phyloP scores from a whole-genome alignment of 1,140 invertebrate genomes.

The Campoletis sonorensis region DNA sequence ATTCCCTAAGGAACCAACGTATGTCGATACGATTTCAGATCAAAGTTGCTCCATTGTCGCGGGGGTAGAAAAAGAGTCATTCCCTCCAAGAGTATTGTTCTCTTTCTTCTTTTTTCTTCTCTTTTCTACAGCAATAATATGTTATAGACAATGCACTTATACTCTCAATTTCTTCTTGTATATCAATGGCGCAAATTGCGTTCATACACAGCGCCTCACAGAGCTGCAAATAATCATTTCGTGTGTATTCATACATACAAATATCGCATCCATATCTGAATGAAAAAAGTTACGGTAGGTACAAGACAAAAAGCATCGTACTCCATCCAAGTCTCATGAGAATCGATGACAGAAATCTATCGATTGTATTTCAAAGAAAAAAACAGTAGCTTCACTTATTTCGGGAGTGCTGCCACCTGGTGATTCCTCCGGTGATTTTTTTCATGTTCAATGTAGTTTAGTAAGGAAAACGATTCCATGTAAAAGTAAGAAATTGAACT shows the following conservation, averaged over 20 bases:
- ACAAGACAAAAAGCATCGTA: too few species aligned
- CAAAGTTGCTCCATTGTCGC: slow-evolving; percentile 26
- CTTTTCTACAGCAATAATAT: too few species aligned
- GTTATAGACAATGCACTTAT: too few species aligned
- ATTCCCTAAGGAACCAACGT: slow-evolving; percentile 1
- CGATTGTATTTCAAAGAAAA: too few species aligned
- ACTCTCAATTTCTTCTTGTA: neutral
- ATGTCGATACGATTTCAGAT: slow-evolving; percentile 28
- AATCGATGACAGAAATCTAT: too few species aligned
- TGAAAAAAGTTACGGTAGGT: neutral
- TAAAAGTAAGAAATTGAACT: too few species aligned
- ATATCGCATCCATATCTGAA: neutral
- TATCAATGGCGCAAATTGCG: slow-evolving; percentile 1
- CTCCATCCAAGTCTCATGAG: too few species aligned
- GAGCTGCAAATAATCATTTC: neutral
- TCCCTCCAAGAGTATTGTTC: slow-evolving; percentile 11
- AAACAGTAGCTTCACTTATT: too few species aligned
- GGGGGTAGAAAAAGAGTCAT: slow-evolving; percentile 41
- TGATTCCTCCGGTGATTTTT: too few species aligned
- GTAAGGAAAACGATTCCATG: too few species aligned
- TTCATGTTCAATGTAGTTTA: too few species aligned
- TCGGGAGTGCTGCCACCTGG: too few species aligned
- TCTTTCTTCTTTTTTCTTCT: neutral
- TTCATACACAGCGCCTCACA: neutral
- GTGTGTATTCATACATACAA: neutral